Conservation (phyloP, 2,797 vertebrate genomes). For the Sebastes trivittatus region DNA sequence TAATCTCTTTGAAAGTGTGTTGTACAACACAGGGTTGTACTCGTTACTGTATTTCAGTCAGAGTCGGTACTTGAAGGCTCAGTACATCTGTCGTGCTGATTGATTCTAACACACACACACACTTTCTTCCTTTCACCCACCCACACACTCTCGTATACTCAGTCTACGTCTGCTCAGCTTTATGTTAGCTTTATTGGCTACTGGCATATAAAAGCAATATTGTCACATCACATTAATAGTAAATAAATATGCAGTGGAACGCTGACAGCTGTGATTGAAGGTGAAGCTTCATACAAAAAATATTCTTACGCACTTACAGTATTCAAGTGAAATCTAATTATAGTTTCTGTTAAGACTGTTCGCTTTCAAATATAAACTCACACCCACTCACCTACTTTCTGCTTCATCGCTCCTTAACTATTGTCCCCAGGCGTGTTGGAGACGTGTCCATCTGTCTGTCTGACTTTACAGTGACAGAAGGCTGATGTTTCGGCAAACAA, state of each 20-base stretch:
- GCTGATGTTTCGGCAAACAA: slow-evolving; percentile 18
- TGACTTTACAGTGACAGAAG: slow-evolving; percentile 77
- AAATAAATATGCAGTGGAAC: not conserved
- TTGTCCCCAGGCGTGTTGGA: slow-evolving; percentile 81
- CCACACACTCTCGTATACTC: slow-evolving; percentile 1
- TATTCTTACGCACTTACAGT: not conserved
- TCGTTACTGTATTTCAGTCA: slow-evolving; percentile 27
- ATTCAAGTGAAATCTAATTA: not conserved
- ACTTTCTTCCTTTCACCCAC: not conserved
- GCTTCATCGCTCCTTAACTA: slow-evolving; percentile 63
- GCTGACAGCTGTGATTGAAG: not conserved
- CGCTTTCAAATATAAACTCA: not conserved
- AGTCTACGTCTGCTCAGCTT: not conserved
- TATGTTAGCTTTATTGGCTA: not conserved
- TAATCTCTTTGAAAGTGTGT: slow-evolving; percentile 30
- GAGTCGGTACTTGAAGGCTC: slow-evolving; percentile 11
- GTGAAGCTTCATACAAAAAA: not conserved
- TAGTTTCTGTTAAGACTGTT: not conserved
- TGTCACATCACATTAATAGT: not conserved
- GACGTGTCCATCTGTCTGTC: slow-evolving; percentile 84
- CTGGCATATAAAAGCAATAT: not conserved
- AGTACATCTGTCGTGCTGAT: slow-evolving; percentile 22
- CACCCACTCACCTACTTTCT: not conserved
- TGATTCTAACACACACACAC: not conserved
- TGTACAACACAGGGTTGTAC: slow-evolving; percentile 4